Conservation (phyloP, 2,888 invertebrate species). For the Graphium colonna region DNA sequence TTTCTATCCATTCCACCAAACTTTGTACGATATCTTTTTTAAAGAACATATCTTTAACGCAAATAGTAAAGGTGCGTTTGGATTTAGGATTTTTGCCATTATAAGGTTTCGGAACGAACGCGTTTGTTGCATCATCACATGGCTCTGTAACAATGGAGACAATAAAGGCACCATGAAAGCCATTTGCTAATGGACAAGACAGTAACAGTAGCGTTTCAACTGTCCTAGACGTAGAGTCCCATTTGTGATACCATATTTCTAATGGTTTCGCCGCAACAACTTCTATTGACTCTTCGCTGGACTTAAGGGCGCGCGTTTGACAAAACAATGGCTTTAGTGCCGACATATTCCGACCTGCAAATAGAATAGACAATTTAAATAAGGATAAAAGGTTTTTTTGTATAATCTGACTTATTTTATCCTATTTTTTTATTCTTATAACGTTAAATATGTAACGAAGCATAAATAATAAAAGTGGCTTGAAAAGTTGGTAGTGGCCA, state of each 20-base stretch:
- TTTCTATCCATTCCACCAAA: conserved; percentile 86
- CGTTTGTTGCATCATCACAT: conserved; percentile 69
- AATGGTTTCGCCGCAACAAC: conserved; percentile 79
- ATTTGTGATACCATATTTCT: conserved; percentile 83
- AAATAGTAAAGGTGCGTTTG: conserved; percentile 80
- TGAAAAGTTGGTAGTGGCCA: too few relatives aligned
- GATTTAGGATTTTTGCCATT: conserved; percentile 28
- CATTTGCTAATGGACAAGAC: conserved; percentile 81
- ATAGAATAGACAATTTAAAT: too few relatives aligned
- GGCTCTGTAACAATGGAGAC: conserved; percentile 75
- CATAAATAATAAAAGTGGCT: too few relatives aligned
- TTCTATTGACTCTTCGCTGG: conserved; percentile 63
- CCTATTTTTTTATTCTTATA: too few relatives aligned
- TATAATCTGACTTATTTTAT: too few relatives aligned
- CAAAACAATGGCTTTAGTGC: conserved; percentile 53
- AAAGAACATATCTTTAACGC: conserved; percentile 86
- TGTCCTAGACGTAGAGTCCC: conserved; percentile 71
- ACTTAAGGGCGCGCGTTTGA: too few relatives aligned
- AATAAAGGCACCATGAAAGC: conserved; percentile 51
- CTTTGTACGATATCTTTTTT: conserved; percentile 80
- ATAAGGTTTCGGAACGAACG: conserved; percentile 50
- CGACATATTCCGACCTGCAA: conserved; percentile 61
- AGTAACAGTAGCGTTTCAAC: conserved; percentile 80
- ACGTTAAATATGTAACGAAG: too few relatives aligned
- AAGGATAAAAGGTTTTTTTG: too few relatives aligned